Evolutionary conservation across 2,797 vertebrate genomes (phyloP), one percentile per base, ranked within the genome.

Genomic region (Fistularia tabacaria): DNA sequence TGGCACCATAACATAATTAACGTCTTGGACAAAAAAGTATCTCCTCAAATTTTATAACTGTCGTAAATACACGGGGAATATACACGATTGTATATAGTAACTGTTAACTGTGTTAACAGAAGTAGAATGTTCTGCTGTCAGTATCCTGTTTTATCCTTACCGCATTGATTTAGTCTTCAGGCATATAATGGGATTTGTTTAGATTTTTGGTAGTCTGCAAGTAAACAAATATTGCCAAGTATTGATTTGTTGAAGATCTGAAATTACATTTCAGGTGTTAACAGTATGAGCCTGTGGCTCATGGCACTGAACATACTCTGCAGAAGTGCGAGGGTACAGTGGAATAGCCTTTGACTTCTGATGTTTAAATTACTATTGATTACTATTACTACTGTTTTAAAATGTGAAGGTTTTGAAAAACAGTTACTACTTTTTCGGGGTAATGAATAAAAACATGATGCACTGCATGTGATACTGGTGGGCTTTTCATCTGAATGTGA

Each of bases 211-310:
- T 75, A 61, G 60, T 82, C 74, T 57, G 68, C 72, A 67, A 82
- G 74, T 76, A 77, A 85, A 81, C 71, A 82, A 74, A 78, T 69
- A 59, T 75, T 70, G 66, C 71, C 79, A 85, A 64, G 49, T 81
- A 85, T 87, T 82, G 80, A 88, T 88, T 84, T 82, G 70, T 79
- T 76, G 74, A 79, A 60, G 69, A 79, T 59, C 69, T 74, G 64
- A 82, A 81, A 87, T 86, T 81, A 69, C 59, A 87, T 87, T 82
- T 66, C 46, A 79, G 72, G 66, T 81, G 77, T 79, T 80, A 83
- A 81, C 67, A 71, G 71, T 48, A 15, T 51, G 67, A 72, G 68
- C 41, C 53, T 47, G 38, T 50, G 66, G 73, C 57, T 79, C 61
- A 54, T 7, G 44, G 66, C 14, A 46, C 40, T 57, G 43, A 37